Base-by-base conservation (phyloP, 2,888 invertebrate species). In the Stenotaenia linearis region DNA sequence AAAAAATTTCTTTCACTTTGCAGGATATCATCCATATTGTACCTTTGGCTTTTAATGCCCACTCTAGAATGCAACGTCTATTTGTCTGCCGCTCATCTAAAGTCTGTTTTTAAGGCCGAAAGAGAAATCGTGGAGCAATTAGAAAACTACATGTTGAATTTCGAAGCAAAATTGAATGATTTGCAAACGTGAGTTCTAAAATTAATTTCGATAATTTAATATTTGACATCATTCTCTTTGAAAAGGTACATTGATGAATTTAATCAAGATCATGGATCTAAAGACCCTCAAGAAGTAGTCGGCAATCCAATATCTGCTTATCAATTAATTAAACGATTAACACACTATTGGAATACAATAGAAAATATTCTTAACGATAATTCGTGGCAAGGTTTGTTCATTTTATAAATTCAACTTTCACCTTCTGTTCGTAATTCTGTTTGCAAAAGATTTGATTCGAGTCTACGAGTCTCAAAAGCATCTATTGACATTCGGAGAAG, bases 261-360 rank as follows among this genome's bases (percentile, higher is more conserved):
- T 45, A 77, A 80, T 25, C 25, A 30, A 9, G 35, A 79, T 0
- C 61, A 45, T 15, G 77, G 56, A 9, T 82, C 81, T 18, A 79
- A 74, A 10, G 80, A 78, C 1, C 81, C 82, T 15, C 79, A 79
- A 15, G 82, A 82, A 35, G 80, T 83, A 28, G 82, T 83, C 23
- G 84, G 82, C 0, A 85, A 85, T 81, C 85, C 85, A 0, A 80
- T 85, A 10, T 83, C 84, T 75, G 84, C 84, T 12, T 85, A 83
- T 78, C 85, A 85, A 74, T 81, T 85, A 21, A 82, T 85, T 80
- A 84, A 84, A 79, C 79, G 85, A 7, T 80, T 85, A 12, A 82
- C 84, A 1, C 82, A 85, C 6, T 83, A 85, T 79, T 85, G 84
- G 84, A 37, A 10, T 9, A 23, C 18, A 2, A 56, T 80, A 10